Evolutionary conservation across 2,113 vertebrate species (phyloP), one percentile per base, ranked within the genome.

Genomic region (Leptobrachium leishanense): DNA sequence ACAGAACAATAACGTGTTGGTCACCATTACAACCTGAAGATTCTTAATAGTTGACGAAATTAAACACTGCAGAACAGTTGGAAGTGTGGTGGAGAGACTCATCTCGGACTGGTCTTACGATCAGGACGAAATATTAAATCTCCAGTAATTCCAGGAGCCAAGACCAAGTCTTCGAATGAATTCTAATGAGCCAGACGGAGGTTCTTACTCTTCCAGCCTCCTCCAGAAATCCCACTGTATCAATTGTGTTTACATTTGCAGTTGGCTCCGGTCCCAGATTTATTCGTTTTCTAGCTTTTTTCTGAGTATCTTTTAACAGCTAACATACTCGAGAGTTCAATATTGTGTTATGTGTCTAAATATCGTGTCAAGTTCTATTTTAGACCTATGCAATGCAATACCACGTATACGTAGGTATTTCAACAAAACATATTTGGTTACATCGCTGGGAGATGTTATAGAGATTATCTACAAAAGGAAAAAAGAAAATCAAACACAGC

Each of bases 171-270:
- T 50, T 50, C 8, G 8, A 8, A 50, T 50, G 46, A 50, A 50
- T 50, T 50, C 46, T 50, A 50, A 8, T 5, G 46, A 31, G 13
- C 50, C 63, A 9, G 63, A n/a, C 82, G 79, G 73, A 85, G 80
- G 81, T 81, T 59, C 75, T 42, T 76, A 82, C 79, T 81, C 81
- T 77, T n/a, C 13, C 69, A 75, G 73, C 76, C 74, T 82, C 83
- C 75, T 76, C n/a, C 77, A 82, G 42, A 54, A 57, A 62, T 77
- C 20, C 44, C 31, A 41, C 39, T 76, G 3, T 31, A 39, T 44
- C 5, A 20, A 68, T 57, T 43, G 54, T 85, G 88, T 86, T 90
- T 90, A 79, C 83, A 77, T 76, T 90, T 89, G 88, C 85, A 85
- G 82, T 65, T 77, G 77, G 74, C 75, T 11, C 12, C 41, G 2